A percentile compares a stretch with the other conserved stretches of the same genome.
Evolutionary conservation across 2,113 vertebrate genomes (phyloP).

Genomic region (Mastomys natalensis): DNA sequence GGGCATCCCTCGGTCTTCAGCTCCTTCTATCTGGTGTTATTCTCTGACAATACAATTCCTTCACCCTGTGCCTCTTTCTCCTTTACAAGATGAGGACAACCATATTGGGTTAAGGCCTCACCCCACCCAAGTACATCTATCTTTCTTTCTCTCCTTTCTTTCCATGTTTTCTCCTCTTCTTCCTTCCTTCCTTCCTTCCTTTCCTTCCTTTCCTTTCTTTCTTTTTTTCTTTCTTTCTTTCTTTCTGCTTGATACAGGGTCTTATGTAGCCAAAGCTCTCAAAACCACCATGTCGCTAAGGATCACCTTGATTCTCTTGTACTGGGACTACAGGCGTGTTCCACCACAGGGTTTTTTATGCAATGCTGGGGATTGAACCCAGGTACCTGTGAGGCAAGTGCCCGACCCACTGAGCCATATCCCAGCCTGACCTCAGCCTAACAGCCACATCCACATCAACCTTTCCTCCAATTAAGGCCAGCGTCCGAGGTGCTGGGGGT

Average conservation of each 20-base stretch:
- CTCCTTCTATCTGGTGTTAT: neutral
- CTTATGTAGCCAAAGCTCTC: neutral
- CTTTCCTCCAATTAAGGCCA: neutral
- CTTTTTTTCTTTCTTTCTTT: too few species aligned
- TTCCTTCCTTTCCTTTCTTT: too few species aligned
- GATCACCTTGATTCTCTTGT: neutral
- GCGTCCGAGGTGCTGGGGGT: neutral
- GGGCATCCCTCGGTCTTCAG: neutral
- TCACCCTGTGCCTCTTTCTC: neutral
- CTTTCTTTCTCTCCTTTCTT: too few species aligned
- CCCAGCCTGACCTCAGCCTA: neutral
- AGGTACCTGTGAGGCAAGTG: neutral
- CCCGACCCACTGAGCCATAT: neutral
- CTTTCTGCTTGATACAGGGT: neutral
- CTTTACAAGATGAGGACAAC: too few species aligned
- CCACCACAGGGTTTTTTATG: too few species aligned
- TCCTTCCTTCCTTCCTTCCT: too few species aligned
- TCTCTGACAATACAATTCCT: accelerated
- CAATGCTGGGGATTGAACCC: neutral
- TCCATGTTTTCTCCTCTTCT: too few species aligned
- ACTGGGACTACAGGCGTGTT: neutral
- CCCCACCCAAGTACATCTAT: neutral
- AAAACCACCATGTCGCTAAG: neutral
- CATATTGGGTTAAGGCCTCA: neutral
- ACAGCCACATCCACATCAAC: neutral